These are phyloP conservation scores for Pteropus rufus DNA, from an alignment of 2,797 vertebrate genomes.

Conservation along the genomic window DNA sequence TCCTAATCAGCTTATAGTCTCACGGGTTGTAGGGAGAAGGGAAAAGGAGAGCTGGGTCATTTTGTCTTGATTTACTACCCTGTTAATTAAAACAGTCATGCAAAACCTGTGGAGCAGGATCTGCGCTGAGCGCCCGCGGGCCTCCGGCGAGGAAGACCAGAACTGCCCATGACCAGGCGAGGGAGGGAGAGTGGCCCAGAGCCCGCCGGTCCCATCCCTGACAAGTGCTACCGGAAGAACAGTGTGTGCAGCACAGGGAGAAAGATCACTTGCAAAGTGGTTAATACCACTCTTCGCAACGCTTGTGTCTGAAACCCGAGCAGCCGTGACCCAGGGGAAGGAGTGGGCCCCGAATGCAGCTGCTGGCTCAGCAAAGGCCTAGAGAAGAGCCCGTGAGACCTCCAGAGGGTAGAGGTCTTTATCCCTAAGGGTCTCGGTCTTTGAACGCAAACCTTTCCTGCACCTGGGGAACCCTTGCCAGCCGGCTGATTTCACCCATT, in stretches of 20 bases:
- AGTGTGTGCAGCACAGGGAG: not conserved
- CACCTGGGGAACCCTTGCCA: not conserved
- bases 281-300: not conserved
- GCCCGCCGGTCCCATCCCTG: accelerated
- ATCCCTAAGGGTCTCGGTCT: not conserved
- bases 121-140: not conserved
- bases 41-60: not conserved
- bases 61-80: not conserved
- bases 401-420: not conserved
- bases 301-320: not conserved
- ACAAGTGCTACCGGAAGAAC: not conserved
- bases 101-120: not conserved
- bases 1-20: not conserved
- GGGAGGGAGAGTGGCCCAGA: not conserved
- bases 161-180: not conserved
- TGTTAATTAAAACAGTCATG: not conserved
- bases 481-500: not conserved
- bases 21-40: not conserved
- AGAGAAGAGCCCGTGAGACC: too few species aligned
- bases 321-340: not conserved
- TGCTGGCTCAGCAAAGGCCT: not conserved
- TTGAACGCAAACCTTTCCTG: not conserved
- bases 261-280: not conserved
- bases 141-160: not conserved
- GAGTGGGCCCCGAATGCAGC: not conserved